Base-by-base conservation (phyloP, 2,113 vertebrate species). In the Sinocyclocheilus anshuiensis region DNA sequence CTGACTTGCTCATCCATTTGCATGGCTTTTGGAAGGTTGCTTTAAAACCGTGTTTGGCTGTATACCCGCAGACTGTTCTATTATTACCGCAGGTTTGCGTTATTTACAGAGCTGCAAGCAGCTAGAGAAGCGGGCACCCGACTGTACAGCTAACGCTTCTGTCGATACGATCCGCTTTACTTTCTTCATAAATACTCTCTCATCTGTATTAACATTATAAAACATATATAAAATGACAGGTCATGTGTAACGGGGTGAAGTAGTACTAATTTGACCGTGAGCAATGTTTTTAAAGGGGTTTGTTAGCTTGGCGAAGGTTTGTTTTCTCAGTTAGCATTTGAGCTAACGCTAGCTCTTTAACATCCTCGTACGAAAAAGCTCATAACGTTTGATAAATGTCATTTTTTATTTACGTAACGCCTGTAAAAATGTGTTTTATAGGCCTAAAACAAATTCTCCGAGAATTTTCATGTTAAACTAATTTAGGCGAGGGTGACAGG, bases 311-410 rank as follows among this genome's bases (percentile, higher is more conserved):
- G 42, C 20, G 61, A 13, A 59, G 45, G 75, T 18, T 81, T 61
- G 82, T 79, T 91, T 87, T 89, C 57, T 59, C 24, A 33, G 53
- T 26, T 87, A 86, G 86, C 88, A 83, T 86, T 45, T 87, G 87
- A 87, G 89, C 87, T 82, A 89, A 42, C 18, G 45, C 80, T 72
- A 86, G 7, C 79, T 77, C 53, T 45, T 10, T 8, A 50, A 55
- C 80, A 20, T 24, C 10, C 16, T 79, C 79, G 71, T 53, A 29
- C 26, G 50, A 36, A 61, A 77, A 36, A n/a, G 65, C 61, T 33
- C 4, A 4, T 20, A 55, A 24, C 81, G 71, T 20, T 24, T 6
- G 22, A 4, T 39, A 36, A 74, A 74, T n/a, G 20, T n/a, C 0
- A 1, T 24, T 74, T 29, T 71, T 24, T 80, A 65, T 81, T 26